Percentiles rank a stretch among this genome's conserved stretches.
phyloP scores from a whole-genome alignment of 2,113 vertebrate genomes.

The Dinomys branickii region DNA sequence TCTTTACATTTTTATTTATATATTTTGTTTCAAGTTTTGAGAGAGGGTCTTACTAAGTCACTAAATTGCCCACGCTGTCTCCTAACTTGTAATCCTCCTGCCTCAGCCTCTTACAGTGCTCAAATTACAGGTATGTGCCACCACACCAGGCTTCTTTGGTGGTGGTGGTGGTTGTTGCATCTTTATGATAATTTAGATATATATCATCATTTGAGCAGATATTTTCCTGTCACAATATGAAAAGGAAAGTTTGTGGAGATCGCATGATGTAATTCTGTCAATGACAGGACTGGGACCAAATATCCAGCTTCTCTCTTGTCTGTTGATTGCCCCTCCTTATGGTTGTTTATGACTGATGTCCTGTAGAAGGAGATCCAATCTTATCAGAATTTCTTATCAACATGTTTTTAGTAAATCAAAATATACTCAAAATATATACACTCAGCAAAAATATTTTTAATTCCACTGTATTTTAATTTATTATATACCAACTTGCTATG shows the following conservation, averaged over 20 bases:
- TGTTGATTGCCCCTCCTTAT: neutral
- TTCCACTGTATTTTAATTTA: neutral
- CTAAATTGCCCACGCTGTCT: neutral
- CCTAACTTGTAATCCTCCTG: neutral
- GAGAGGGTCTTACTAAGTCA: neutral
- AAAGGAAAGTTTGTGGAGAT: neutral
- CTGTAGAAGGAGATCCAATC: neutral
- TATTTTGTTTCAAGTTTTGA: neutral
- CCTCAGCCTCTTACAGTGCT: neutral
- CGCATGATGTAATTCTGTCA: neutral
- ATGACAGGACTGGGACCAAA: neutral
- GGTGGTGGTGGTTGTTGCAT: neutral
- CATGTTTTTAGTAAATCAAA: neutral
- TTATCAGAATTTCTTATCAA: neutral
- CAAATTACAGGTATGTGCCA: neutral
- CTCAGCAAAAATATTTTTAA: slow-evolving; percentile 9
- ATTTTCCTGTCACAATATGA: too few relatives aligned
- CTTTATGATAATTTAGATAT: neutral
- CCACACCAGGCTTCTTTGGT: neutral
- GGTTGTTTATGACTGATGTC: neutral
- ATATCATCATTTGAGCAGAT: neutral
- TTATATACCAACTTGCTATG: neutral
- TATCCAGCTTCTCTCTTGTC: neutral
- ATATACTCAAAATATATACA: neutral
- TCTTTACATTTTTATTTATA: neutral